phyloP scores from a whole-genome alignment of 2,113 vertebrate genomes.

The Alligator mississippiensis region DNA sequence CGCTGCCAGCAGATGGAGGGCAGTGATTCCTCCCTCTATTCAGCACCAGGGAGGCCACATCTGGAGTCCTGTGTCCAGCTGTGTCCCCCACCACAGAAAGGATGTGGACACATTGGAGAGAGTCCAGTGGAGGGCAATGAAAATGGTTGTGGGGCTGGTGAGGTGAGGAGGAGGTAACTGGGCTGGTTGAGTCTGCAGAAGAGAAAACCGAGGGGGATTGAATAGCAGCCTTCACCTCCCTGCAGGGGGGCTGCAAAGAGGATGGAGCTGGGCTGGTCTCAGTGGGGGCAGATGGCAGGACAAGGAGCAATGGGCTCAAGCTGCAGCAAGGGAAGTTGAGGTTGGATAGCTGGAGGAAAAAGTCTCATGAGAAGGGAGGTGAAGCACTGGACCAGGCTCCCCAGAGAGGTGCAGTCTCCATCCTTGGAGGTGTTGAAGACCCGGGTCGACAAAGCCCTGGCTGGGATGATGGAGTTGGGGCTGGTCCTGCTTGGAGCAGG shows the following conservation, averaged over 20 bases:
- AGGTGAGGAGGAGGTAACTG: background rate
- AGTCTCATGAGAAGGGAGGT: accelerated
- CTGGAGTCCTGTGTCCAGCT: too few relatives aligned
- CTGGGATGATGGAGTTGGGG: background rate
- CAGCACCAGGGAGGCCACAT: too few relatives aligned
- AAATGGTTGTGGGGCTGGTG: background rate
- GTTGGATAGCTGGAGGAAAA: background rate
- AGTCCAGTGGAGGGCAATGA: too few relatives aligned
- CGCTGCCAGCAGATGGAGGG: too few relatives aligned
- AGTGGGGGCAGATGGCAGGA: accelerated
- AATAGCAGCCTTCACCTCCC: too few relatives aligned
- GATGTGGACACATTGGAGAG: too few relatives aligned
- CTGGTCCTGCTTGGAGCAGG: background rate
- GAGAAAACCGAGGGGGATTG: background rate
- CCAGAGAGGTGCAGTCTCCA: too few relatives aligned
- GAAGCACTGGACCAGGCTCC: too few relatives aligned
- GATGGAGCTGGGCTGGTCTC: background rate
- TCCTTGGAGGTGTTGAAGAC: too few relatives aligned
- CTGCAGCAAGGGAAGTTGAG: accelerated
- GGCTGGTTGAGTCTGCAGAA: too few relatives aligned
- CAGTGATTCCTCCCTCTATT: too few relatives aligned
- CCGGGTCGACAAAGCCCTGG: background rate
- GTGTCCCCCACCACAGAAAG: too few relatives aligned
- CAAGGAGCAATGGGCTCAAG: accelerated
- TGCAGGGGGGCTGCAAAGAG: background rate